Conservation (phyloP, 1,140 invertebrate genomes). For the Globodera ellingtonae region DNA sequence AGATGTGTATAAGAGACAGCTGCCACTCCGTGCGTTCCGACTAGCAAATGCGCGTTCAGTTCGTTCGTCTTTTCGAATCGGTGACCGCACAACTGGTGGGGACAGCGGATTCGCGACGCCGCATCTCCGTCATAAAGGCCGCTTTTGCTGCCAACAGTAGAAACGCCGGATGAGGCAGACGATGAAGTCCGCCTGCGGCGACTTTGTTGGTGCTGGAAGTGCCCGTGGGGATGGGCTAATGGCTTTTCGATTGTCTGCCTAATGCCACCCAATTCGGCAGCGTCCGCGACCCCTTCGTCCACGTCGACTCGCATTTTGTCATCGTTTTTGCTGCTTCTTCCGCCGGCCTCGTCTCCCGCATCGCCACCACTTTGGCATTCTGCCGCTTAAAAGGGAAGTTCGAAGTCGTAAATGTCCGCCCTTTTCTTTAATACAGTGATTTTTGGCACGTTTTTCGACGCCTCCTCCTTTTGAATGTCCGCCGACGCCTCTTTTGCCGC, state of each 20-base stretch:
- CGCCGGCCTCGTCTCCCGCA: neutral
- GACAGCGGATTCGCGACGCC: slow-evolving; percentile 31
- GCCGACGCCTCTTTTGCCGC: slow-evolving; percentile 25
- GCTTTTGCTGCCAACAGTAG: slow-evolving; percentile 9
- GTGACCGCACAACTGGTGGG: slow-evolving; percentile 45
- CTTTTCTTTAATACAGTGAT: neutral
- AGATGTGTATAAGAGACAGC: too few species aligned
- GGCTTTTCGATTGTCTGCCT: neutral
- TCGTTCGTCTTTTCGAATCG: slow-evolving; percentile 31
- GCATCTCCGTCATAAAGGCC: slow-evolving; percentile 15
- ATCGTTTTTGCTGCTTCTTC: neutral
- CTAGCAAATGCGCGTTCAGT: slow-evolving; percentile 42
- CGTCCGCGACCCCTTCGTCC: neutral
- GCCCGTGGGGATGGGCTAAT: neutral
- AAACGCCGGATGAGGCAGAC: slow-evolving; percentile 1
- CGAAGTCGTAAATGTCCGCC: neutral
- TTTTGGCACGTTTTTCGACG: slow-evolving; percentile 4
- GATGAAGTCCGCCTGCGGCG: slow-evolving; percentile 8
- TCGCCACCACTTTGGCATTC: slow-evolving; percentile 2
- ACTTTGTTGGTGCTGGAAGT: neutral
- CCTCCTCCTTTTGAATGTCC: neutral
- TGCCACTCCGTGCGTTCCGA: slow-evolving; percentile 28
- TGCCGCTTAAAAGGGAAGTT: neutral
- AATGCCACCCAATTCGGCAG: slow-evolving; percentile 2
- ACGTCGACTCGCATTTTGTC: neutral